A percentile compares a stretch with the other conserved stretches of the same genome.
Conservation (phyloP, 2,113 vertebrate species). For the Laterallus jamaicensis region DNA sequence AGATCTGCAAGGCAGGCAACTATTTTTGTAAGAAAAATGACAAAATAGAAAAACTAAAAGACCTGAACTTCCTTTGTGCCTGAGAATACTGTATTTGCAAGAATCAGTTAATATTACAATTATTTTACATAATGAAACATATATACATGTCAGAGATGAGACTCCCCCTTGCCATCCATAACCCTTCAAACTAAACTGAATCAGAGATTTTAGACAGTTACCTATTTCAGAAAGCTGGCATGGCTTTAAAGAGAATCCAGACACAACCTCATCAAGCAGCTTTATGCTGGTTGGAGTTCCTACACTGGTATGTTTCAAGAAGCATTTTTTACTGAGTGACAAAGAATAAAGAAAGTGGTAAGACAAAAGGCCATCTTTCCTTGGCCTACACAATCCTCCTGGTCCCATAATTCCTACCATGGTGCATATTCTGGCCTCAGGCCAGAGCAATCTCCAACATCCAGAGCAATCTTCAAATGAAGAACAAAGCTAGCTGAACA, state of each 20-base stretch:
- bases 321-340: conserved; percentile 71
- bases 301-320: conserved; percentile 67
- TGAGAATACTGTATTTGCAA: neutral
- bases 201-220: conserved; percentile 54
- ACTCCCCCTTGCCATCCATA: neutral
- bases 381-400: neutral
- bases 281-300: conserved; percentile 73
- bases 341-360: conserved; percentile 18
- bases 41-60: neutral
- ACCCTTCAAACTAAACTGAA: neutral
- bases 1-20: neutral
- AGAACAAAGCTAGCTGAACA: neutral
- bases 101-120: neutral
- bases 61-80: neutral
- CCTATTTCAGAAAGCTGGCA: conserved; percentile 75
- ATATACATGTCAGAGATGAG: neutral
- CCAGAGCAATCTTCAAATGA: no score
- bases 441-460: neutral
- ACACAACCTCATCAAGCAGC: conserved; percentile 55
- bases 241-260: conserved; percentile 78
- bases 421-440: neutral
- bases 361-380: neutral
- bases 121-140: neutral
- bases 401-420: neutral
- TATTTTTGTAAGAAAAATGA: neutral